Base-by-base conservation (phyloP, 2,113 vertebrate genomes). In the Dolichallabes microphthalmus region DNA sequence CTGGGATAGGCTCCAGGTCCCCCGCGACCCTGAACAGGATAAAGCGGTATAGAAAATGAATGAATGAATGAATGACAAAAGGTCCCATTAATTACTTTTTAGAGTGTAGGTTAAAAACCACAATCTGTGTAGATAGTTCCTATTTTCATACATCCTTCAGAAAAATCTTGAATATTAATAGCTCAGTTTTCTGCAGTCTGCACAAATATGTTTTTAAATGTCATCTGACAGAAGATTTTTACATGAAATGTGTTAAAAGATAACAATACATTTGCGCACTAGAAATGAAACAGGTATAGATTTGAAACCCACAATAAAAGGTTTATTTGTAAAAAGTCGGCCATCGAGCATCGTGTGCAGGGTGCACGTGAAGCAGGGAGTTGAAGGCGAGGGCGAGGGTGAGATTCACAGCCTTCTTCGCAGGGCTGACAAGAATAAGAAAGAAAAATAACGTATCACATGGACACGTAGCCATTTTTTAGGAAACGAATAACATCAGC, bases 401-500 rank as follows among this genome's bases (percentile, higher is more conserved):
- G 55, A 22, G 76, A 78, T 78, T 78, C 55, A 35, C 76, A 78
- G 27, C 76, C 55, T 78, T 10, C 76, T 57, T 58, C 27, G 58
- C 76, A 35, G 76, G 55, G 55, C 53, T 78, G 76, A 45, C 45
- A 45, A 45, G 6, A 45, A 6, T 8, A 45, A 45, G 45, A 39
- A 39, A 22, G 76, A 78, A 35, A 58, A 77, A 77, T 4, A 77
- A 76, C 73, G 53, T 53, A 74, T 52, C 71, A n/a, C 71, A 76
- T 53, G 73, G 25, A 76, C 73, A 52, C 17, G 73, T 15, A 55
- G 52, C 57, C 53, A 32, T 57, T 77, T 77, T 57, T 2, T 1
- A 57, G 11, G 5, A 78, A 78, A 35, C 30, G 0, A 78, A 78
- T 78, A 32, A 58, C 22, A 55, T 55, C 52, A 55, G n/a, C n/a